A percentile compares a stretch with the other conserved stretches of the same genome.
phyloP scores from a whole-genome alignment of 2,113 vertebrate genomes.

The Solea solea region DNA sequence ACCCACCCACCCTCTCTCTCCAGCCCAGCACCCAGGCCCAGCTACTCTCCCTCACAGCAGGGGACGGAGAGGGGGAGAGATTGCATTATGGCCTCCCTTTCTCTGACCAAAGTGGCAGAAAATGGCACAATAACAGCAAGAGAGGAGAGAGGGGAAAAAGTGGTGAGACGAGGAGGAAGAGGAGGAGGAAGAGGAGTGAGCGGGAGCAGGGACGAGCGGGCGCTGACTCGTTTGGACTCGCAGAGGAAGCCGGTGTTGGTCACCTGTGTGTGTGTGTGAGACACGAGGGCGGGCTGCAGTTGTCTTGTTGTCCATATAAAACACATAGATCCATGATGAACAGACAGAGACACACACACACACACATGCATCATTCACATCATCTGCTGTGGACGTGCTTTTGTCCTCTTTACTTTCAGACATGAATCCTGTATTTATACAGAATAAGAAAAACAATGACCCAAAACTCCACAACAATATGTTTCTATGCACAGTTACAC shows the following conservation, averaged over 20 bases:
- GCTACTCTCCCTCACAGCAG: conserved; percentile 84
- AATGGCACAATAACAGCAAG: conserved; percentile 83
- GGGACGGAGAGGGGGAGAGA: conserved; percentile 80
- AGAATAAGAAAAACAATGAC: no score
- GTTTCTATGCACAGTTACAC: no score
- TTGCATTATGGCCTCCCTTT: conserved; percentile 82
- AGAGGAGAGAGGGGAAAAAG: conserved; percentile 65
- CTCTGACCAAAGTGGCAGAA: conserved; percentile 85
- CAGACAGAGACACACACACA: neutral
- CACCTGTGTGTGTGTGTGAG: conserved; percentile 11
- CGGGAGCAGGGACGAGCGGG: conserved; percentile 44
- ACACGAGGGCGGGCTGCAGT: neutral
- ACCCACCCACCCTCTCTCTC: conserved; percentile 54
- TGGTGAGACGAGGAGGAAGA: conserved; percentile 56
- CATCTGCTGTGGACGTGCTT: neutral
- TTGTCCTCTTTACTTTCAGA: no score
- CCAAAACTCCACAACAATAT: no score
- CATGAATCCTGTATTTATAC: no score
- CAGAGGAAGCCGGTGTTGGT: conserved; percentile 45
- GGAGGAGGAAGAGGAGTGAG: conserved; percentile 40
- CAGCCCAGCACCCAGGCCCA: conserved; percentile 81
- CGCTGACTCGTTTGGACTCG: conserved; percentile 50
- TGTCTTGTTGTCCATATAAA: neutral
- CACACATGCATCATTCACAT: neutral
- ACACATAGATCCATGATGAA: neutral